Evolutionary conservation across 2,888 invertebrate species (phyloP).

Genomic region (Allophyes oxyacanthae): DNA sequence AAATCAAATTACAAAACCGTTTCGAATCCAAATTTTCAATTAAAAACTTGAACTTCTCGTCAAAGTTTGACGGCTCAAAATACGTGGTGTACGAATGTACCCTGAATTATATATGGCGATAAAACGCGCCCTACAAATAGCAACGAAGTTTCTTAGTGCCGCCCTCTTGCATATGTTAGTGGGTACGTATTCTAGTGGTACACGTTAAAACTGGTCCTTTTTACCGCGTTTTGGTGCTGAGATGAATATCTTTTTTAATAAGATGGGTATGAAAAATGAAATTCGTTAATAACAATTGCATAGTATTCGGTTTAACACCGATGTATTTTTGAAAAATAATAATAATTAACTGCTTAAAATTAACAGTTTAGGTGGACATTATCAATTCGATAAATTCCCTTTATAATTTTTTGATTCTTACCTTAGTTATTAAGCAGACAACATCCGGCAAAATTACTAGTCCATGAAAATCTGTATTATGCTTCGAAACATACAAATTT

Average conservation of each 20-base stretch:
- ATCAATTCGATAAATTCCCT: no score
- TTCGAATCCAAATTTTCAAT: slow-evolving; percentile 41
- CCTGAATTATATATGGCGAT: slow-evolving; percentile 76
- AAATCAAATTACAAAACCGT: slow-evolving; percentile 30
- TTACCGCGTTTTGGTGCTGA: neutral
- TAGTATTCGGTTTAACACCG: no score
- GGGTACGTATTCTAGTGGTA: slow-evolving; percentile 48
- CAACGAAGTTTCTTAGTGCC: slow-evolving; percentile 60
- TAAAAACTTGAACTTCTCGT: slow-evolving; percentile 39
- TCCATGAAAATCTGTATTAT: no score
- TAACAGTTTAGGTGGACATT: no score
- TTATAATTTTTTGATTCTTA: no score
- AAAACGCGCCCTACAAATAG: slow-evolving; percentile 68
- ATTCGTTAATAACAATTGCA: no score
- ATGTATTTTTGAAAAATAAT: no score
- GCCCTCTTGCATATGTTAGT: slow-evolving; percentile 69
- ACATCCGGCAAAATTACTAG: no score
- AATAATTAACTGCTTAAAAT: no score
- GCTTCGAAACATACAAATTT: neutral
- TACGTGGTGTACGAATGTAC: slow-evolving; percentile 48
- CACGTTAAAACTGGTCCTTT: slow-evolving; percentile 36
- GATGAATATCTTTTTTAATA: no score
- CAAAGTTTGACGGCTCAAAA: slow-evolving; percentile 32
- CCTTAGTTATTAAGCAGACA: no score
- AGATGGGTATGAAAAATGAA: no score